Evolutionary conservation across 2,888 invertebrate species (phyloP), one percentile per base, ranked within the genome.

Genomic region (Eurytoma californica): DNA sequence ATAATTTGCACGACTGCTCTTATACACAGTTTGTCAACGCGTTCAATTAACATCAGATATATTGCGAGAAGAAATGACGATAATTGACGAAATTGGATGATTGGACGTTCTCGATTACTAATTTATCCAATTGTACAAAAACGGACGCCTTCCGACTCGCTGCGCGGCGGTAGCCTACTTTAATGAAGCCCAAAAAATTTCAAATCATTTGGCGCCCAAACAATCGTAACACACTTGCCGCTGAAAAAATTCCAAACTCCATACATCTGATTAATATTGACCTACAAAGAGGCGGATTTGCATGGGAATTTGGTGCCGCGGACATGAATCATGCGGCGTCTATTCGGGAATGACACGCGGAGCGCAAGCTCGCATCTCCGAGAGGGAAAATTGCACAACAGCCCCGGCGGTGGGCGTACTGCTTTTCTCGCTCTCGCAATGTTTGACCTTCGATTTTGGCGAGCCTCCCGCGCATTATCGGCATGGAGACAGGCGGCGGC

Each of bases 261-360:
- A 53, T 61, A 18, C 20, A 72, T 28, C 53, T n/a, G 12, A 60
- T 51, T 60, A 72, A 60, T 70, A 72, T 60, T 74, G 73, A 73
- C 78, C 68, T 39, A 65, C 18, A 9, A 16, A 16, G 55, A 47
- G 39, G n/a, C n/a, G 47, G 12, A 79, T 75, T 75, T 58, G 20
- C 79, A 75, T 79, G 51, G 55, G 61, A 79, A 72, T 79, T 75
- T 79, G 70, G 75, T 9, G 9, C 60, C 73, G 28, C 58, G 18
- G 39, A 57, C 49, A 47, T 75, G 79, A 79, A 74, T 79, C 79
- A 79, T 47, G 51, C 65, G 67, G 12, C 30, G 16, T 70, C 65
- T 74, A 69, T 66, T 65, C 55, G 72, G 49, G 53, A 78, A 72
- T 68, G 61, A 9, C 39, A 9, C 39, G 39, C 1, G 1, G 39